A percentile compares a stretch with the other conserved stretches of the same genome.
phyloP scores from a whole-genome alignment of 2,113 vertebrate genomes.

The Alligator sinensis region DNA sequence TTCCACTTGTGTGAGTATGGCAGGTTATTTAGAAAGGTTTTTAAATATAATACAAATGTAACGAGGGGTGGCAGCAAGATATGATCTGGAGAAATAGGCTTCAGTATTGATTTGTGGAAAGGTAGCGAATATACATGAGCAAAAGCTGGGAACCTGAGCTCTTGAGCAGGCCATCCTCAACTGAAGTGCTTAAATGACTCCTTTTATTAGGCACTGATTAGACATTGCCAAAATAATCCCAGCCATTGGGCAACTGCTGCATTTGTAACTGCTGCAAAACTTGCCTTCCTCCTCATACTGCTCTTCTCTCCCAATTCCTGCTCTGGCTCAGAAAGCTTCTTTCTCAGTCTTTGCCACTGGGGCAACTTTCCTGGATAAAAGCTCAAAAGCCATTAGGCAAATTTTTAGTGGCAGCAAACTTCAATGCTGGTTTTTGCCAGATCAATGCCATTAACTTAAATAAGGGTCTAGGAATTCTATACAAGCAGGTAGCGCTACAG shows the following conservation, averaged over 20 bases:
- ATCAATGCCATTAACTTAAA: neutral
- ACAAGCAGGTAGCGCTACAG: accelerated
- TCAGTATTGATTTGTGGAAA: neutral
- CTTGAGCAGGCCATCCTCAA: neutral
- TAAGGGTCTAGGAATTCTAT: neutral
- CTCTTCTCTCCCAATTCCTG: neutral
- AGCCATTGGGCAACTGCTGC: neutral
- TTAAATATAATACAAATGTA: neutral
- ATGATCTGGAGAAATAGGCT: neutral
- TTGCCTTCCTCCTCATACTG: neutral
- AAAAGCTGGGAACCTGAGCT: neutral
- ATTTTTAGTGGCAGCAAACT: neutral
- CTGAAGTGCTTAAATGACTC: neutral
- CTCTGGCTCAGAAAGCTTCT: neutral
- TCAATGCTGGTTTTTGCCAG: neutral
- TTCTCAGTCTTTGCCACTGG: neutral
- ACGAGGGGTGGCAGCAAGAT: neutral
- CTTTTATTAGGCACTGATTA: neutral
- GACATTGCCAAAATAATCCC: neutral
- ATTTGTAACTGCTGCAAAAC: neutral
- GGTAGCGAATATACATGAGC: neutral
- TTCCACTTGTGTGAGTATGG: neutral
- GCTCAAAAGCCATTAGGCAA: neutral
- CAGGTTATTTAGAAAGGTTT: neutral
- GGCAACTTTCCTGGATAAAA: neutral